These are phyloP conservation scores for Cygnus atratus DNA, from an alignment of 2,113 vertebrate genomes.

Conservation along the genomic window DNA sequence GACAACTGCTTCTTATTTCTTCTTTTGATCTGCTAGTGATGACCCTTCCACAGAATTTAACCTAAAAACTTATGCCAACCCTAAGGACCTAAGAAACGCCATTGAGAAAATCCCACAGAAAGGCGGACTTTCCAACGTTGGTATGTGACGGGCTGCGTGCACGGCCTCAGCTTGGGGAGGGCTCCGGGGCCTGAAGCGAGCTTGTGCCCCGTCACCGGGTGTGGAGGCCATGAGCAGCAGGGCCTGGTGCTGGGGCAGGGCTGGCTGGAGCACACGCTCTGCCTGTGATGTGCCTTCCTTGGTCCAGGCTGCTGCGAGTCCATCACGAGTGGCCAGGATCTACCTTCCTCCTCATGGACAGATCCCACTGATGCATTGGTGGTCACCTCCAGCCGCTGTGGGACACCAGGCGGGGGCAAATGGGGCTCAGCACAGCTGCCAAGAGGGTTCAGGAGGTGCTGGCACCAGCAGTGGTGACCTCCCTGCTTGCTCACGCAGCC, in stretches of 20 bases:
- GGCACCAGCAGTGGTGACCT: background rate
- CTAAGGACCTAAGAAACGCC: conserved; percentile 85
- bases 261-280: background rate
- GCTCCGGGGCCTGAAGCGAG: background rate
- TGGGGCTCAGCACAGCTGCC: background rate
- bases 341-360: background rate
- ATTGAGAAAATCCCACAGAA: conserved; percentile 91
- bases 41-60: conserved; percentile 90
- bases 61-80: conserved; percentile 83
- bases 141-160: conserved; percentile 76
- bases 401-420: rapidly evolving
- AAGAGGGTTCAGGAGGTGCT: background rate
- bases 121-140: conserved; percentile 93
- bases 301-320: background rate
- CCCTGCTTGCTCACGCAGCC: background rate
- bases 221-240: background rate
- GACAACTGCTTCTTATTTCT: conserved; percentile 37
- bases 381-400: background rate
- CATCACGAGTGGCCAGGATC: rapidly evolving
- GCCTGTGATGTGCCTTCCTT: rapidly evolving
- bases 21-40: conserved; percentile 76
- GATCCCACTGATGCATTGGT: rapidly evolving
- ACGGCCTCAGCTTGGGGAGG: background rate
- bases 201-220: background rate
- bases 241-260: background rate